Conservation (phyloP, 1,140 invertebrate genomes). For the Formica selysi region DNA sequence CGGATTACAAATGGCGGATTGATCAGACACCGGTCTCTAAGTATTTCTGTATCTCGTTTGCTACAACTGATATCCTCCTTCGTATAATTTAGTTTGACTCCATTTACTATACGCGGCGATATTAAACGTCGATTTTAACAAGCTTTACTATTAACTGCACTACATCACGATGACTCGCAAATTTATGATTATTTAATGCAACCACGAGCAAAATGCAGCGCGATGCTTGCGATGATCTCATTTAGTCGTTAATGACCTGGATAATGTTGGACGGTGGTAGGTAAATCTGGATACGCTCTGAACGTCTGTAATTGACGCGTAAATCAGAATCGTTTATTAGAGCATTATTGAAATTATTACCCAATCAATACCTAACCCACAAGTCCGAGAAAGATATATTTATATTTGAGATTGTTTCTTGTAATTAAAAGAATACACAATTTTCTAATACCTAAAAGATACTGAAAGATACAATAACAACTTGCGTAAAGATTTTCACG, state of each 20-base stretch:
- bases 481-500: neutral
- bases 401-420: neutral
- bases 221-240: constrained; percentile 33
- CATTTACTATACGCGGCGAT: neutral
- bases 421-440: neutral
- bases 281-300: constrained; percentile 39
- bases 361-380: neutral
- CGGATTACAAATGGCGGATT: neutral
- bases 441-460: neutral
- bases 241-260: constrained; percentile 45
- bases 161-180: constrained; percentile 37
- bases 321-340: neutral
- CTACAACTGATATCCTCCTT: neutral
- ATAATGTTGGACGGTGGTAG: constrained; percentile 28
- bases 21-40: neutral
- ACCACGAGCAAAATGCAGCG: constrained; percentile 46
- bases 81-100: neutral
- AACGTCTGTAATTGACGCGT: constrained; percentile 16
- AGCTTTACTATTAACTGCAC: constrained; percentile 6
- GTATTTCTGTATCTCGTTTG: neutral
- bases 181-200: constrained; percentile 54
- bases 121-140: constrained; percentile 54
- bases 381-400: neutral
- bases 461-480: neutral
- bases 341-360: constrained; percentile 1